Conservation (phyloP, 2,113 vertebrate species). For the Datnioides undecimradiatus region DNA sequence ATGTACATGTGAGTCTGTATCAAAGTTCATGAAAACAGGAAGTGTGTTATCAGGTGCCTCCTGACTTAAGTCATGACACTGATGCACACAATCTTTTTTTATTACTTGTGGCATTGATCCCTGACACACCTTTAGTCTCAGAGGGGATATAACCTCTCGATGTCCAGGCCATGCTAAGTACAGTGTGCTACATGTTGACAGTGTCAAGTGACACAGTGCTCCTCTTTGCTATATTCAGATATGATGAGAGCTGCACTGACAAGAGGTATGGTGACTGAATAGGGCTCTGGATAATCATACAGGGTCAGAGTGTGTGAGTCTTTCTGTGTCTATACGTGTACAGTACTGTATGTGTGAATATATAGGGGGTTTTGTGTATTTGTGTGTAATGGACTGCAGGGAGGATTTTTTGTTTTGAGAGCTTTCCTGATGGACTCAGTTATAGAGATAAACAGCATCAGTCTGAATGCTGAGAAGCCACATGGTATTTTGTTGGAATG, state of each 20-base stretch:
- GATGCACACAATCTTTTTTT: constrained; percentile 42
- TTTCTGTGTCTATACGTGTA: background rate
- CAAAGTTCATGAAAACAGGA: background rate
- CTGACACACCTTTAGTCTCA: constrained; percentile 20
- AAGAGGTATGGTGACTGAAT: background rate
- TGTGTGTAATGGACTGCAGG: constrained; percentile 4
- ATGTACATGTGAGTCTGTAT: background rate
- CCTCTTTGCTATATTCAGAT: constrained; percentile 69
- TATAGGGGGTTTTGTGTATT: background rate
- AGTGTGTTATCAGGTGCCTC: constrained; percentile 1
- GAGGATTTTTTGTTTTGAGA: constrained; percentile 44
- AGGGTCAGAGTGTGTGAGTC: constrained; percentile 7
- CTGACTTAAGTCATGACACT: background rate
- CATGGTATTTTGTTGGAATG: constrained; percentile 22
- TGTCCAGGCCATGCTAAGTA: constrained; percentile 15
- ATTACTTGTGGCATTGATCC: constrained; percentile 20
- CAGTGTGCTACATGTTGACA: constrained; percentile 44
- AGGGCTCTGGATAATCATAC: constrained; percentile 26
- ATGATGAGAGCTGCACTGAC: constrained; percentile 50
- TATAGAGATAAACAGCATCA: background rate
- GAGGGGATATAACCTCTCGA: constrained; percentile 13
- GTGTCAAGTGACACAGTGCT: constrained; percentile 58
- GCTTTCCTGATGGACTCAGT: background rate
- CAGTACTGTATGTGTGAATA: background rate
- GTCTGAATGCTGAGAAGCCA: background rate